Base-by-base conservation (phyloP, 2,797 vertebrate species). In the Leptoclinus maculatus region DNA sequence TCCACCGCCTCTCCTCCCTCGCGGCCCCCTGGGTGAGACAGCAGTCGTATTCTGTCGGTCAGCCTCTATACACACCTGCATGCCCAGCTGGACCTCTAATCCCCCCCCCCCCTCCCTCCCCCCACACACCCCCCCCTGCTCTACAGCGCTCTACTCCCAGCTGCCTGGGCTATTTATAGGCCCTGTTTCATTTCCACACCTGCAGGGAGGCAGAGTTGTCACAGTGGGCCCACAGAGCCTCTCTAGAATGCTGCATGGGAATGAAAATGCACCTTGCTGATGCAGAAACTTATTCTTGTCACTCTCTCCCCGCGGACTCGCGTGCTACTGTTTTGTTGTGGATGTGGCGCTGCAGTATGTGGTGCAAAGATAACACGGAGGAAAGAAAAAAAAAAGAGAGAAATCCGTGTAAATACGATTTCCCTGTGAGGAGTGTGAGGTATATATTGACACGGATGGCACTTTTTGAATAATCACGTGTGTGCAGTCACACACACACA, bases 121-220 rank as follows among this genome's bases (percentile, higher is more conserved):
- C 60, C n/a, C n/a, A n/a, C n/a, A n/a, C n/a, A n/a, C n/a, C n/a
- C 41, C 84, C 89, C 74, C 82, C 80, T 88, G 86, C 72, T 43
- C 89, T 88, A 82, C 92, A 92, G 70, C 54, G 87, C 93, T 95
- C 92, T 91, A 91, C 95, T 96, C 95, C 95, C 95, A 96, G 96
- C 95, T 97, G 96, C 94, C 92, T 85, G 91, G 88, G 93, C 95
- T 97, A 96, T 97, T 97, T 97, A 96, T 96, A 96, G 96, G 91
- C 91, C 86, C 93, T 89, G 95, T 96, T 96, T 96, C 96, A 97
- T 96, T 95, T 96, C 94, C 96, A 96, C 96, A 97, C 96, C 96
- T 96, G 96, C 94, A 93, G 96, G 93, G 93, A 94, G 88, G 90
- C 91, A 91, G 89, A 92, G 91, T 93, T 93, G 93, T 95, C 94